These are phyloP conservation scores for Odontamblyopus lacepedii DNA, from an alignment of 2,797 vertebrate genomes.

Conservation along the genomic window DNA sequence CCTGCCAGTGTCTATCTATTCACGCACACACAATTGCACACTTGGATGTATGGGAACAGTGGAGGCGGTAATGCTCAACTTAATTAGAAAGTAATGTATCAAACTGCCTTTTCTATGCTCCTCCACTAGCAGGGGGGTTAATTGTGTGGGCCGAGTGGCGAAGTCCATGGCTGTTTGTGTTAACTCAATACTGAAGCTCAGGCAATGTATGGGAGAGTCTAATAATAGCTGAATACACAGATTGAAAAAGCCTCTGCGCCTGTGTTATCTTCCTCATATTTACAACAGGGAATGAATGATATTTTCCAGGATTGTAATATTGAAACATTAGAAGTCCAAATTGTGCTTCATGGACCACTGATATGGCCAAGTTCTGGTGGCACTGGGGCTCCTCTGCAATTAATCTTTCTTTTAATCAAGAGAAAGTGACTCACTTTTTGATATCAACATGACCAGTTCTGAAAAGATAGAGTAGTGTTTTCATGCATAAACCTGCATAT, in stretches of 20 bases:
- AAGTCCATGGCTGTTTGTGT: constrained; percentile 58
- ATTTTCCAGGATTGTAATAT: not conserved
- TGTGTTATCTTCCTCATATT: not conserved
- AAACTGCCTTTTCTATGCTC: constrained; percentile 43
- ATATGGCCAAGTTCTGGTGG: too few species aligned
- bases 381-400: not conserved
- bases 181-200: constrained; percentile 55
- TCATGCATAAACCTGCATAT: too few species aligned
- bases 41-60: constrained; percentile 16
- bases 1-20: constrained; percentile 52
- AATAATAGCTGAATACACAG: constrained; percentile 64
- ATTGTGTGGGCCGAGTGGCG: constrained; percentile 69
- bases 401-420: not conserved
- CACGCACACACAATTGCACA: constrained; percentile 8
- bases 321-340: not conserved
- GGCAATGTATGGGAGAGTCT: constrained; percentile 55
- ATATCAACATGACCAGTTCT: too few species aligned
- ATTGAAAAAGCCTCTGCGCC: constrained; percentile 61
- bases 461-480: too few species aligned
- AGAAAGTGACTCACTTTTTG: not conserved
- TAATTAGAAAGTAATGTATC: constrained; percentile 64
- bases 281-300: not conserved
- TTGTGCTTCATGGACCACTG: not conserved
- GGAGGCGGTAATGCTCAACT: constrained; percentile 44
- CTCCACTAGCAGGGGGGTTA: constrained; percentile 50